A percentile compares a stretch with the other conserved stretches of the same genome.
Conservation (phyloP, 2,888 invertebrate species). For the Noctua janthe region DNA sequence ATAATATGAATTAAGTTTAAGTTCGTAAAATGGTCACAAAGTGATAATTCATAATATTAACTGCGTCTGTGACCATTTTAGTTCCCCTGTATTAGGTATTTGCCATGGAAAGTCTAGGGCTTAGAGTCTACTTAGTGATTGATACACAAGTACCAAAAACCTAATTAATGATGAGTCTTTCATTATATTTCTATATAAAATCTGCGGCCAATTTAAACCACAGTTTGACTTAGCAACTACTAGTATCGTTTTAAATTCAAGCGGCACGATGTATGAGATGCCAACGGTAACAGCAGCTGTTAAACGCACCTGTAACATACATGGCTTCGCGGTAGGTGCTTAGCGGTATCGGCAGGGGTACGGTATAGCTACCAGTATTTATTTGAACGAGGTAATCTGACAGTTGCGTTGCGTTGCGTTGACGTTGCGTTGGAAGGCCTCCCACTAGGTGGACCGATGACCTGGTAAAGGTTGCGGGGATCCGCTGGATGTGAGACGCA, state of each 20-base stretch:
- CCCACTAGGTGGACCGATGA: no score
- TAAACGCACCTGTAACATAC: conserved; percentile 39
- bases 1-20: background rate
- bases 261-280: conserved; percentile 26
- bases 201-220: background rate
- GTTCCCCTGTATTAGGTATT: no score
- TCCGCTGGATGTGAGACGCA: no score
- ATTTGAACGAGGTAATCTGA: background rate
- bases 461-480: no score
- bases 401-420: no score
- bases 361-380: conserved; percentile 6
- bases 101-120: no score
- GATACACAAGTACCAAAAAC: background rate
- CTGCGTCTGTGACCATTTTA: no score
- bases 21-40: no score
- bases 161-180: background rate
- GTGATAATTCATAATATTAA: no score
- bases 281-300: conserved; percentile 48
- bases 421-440: no score
- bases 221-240: background rate
- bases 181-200: background rate
- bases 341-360: conserved; percentile 27
- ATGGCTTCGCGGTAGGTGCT: conserved; percentile 18
- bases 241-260: conserved; percentile 37
- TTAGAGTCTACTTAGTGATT: no score